phyloP scores from a whole-genome alignment of 2,797 vertebrate genomes.

The Brachyalestes nurse region DNA sequence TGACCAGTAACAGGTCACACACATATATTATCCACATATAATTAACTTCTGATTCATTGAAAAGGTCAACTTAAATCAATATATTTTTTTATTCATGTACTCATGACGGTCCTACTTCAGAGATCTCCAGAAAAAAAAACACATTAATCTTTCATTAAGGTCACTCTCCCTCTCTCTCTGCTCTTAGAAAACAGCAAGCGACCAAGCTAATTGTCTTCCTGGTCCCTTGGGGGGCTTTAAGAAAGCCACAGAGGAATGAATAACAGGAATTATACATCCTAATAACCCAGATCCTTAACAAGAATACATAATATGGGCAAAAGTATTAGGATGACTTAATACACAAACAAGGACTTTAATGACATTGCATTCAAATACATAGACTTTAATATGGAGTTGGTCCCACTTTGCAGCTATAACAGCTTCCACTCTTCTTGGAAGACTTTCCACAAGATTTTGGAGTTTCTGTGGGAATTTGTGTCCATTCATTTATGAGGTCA shows the following conservation, averaged over 20 bases:
- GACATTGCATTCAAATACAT: too few relatives aligned
- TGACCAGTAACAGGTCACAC: too few relatives aligned
- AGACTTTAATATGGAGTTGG: too few relatives aligned
- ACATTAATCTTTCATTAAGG: conserved; percentile 57
- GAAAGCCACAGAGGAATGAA: conserved; percentile 18
- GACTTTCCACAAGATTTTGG: too few relatives aligned
- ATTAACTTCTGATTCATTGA: not conserved
- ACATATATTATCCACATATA: too few relatives aligned
- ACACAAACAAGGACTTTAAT: too few relatives aligned
- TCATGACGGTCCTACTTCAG: not conserved
- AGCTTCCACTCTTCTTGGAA: too few relatives aligned
- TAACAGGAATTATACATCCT: conserved; percentile 9
- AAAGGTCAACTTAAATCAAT: too few relatives aligned
- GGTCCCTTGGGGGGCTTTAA: conserved; percentile 19
- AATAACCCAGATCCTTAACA: not conserved
- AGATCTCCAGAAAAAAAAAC: conserved; percentile 8
- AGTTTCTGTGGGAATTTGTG: too few relatives aligned
- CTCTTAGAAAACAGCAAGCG: conserved; percentile 22
- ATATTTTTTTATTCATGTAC: not conserved
- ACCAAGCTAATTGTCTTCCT: conserved; percentile 25
- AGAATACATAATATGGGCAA: not conserved
- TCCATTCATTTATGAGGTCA: too few relatives aligned
- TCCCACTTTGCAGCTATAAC: too few relatives aligned
- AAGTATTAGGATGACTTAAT: too few relatives aligned
- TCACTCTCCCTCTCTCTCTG: conserved; percentile 24